These are phyloP conservation scores for Sternarchorhynchus goeldii DNA, from an alignment of 2,797 vertebrate genomes.

Conservation along the genomic window DNA sequence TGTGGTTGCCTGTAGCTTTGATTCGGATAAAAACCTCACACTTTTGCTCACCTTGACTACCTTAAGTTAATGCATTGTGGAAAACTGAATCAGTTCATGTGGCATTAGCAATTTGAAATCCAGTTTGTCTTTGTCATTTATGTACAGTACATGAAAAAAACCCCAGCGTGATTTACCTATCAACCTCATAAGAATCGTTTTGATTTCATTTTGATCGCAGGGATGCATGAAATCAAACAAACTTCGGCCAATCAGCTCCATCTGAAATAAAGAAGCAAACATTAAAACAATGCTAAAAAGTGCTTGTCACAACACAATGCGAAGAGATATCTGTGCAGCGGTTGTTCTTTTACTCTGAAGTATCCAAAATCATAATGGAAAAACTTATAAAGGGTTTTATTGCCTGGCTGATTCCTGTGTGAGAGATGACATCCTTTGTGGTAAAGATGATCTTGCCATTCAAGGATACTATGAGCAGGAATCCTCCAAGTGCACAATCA, in stretches of 20 bases:
- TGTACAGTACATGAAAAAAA: too few species aligned
- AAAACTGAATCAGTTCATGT: not conserved
- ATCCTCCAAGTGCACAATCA: constrained; percentile 54
- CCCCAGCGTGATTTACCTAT: constrained; percentile 45
- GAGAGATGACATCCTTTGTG: constrained; percentile 49
- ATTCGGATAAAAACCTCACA: constrained; percentile 60
- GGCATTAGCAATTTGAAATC: not conserved
- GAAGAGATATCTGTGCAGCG: not conserved
- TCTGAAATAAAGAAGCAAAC: constrained; percentile 42
- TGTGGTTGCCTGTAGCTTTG: constrained; percentile 55
- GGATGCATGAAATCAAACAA: constrained; percentile 65
- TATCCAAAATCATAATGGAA: not conserved
- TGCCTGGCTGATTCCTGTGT: constrained; percentile 65
- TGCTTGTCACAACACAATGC: not conserved
- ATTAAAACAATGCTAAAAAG: not conserved
- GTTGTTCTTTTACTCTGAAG: not conserved
- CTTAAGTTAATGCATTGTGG: constrained; percentile 32
- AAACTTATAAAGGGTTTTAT: not conserved
- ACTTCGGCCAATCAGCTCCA: constrained; percentile 63
- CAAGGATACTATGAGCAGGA: constrained; percentile 58
- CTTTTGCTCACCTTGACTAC: constrained; percentile 36
- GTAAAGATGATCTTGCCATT: constrained; percentile 61
- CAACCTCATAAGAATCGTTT: constrained; percentile 55
- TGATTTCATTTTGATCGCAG: constrained; percentile 61
- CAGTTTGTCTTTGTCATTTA: too few species aligned